These are phyloP conservation scores for Nematostella vectensis DNA, from an alignment of 92 coral and sea anemone species.

Conservation along the genomic window DNA sequence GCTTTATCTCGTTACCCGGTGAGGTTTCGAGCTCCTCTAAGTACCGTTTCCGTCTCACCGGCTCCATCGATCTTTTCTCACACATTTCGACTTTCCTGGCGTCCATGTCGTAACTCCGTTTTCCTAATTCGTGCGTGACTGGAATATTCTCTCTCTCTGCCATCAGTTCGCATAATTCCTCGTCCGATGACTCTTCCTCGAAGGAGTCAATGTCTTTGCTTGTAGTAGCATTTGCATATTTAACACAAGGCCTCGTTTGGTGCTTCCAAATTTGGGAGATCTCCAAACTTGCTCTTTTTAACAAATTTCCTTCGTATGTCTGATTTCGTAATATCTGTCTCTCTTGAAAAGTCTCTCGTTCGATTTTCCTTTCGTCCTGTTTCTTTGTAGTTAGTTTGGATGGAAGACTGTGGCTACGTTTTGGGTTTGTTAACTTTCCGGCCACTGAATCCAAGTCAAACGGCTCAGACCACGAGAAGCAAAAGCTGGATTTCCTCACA, in stretches of 20 bases:
- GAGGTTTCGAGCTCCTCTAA: constrained; percentile 34
- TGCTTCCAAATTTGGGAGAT: background rate
- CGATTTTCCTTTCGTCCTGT: constrained; percentile 3
- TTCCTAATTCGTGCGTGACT: constrained; percentile 4
- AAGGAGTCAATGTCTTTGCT: constrained; percentile 19
- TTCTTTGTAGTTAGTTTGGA: constrained; percentile 15
- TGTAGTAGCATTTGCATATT: constrained; percentile 46
- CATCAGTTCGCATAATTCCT: constrained; percentile 29
- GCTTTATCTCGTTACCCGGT: constrained; percentile 26
- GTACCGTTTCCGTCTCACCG: constrained; percentile 35
- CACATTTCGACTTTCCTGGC: constrained; percentile 10
- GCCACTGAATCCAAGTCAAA: constrained; percentile 70
- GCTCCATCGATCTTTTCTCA: constrained; percentile 3
- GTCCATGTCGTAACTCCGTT: constrained; percentile 3
- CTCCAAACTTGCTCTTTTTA: background rate
- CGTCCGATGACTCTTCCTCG: constrained; percentile 30
- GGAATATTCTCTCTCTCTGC: constrained; percentile 23
- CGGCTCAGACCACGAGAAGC: constrained; percentile 85
- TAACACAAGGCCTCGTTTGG: constrained; percentile 23
- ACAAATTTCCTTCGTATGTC: background rate
- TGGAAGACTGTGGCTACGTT: constrained; percentile 65
- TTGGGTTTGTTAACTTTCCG: constrained; percentile 57
- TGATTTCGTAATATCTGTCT: background rate
- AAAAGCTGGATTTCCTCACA: constrained; percentile 48
- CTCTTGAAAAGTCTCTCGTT: background rate